phyloP scores from a whole-genome alignment of 2,113 vertebrate species.

The Puma concolor region DNA sequence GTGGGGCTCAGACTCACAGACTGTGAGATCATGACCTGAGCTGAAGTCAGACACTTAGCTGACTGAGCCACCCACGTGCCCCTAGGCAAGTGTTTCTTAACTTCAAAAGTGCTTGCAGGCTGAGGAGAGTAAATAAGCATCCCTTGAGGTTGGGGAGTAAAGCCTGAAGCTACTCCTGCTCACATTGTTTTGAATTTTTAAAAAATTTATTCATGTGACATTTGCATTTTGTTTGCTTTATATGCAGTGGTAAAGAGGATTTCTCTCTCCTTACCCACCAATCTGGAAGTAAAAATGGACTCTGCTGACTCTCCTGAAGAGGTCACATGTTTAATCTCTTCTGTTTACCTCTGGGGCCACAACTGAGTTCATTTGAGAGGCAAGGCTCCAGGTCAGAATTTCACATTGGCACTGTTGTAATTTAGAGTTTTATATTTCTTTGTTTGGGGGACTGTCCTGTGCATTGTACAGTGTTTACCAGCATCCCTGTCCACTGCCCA shows the following conservation, averaged over 20 bases:
- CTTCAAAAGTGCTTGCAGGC: conserved; percentile 28
- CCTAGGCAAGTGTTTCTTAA: conserved; percentile 20
- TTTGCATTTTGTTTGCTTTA: conserved; percentile 51
- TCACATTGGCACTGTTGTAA: background rate
- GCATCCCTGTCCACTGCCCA: background rate
- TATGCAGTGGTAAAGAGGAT: background rate
- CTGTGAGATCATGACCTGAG: too few relatives aligned
- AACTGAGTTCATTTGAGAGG: background rate
- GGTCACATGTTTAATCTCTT: background rate
- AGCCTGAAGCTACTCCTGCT: background rate
- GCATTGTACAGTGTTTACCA: background rate
- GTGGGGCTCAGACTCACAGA: too few relatives aligned
- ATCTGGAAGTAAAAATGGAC: background rate
- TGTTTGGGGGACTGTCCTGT: background rate
- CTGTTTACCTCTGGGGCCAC: background rate
- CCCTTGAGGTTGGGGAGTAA: background rate
- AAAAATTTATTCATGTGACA: background rate
- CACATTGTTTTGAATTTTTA: background rate
- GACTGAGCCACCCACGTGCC: too few relatives aligned
- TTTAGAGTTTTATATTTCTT: conserved; percentile 13
- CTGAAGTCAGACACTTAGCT: too few relatives aligned
- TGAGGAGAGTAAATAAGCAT: background rate
- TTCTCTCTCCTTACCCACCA: background rate
- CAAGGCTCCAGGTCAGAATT: background rate
- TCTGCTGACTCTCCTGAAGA: background rate